Conservation (phyloP, 1,140 invertebrate species). For the Tetranychus cinnabarinus region DNA sequence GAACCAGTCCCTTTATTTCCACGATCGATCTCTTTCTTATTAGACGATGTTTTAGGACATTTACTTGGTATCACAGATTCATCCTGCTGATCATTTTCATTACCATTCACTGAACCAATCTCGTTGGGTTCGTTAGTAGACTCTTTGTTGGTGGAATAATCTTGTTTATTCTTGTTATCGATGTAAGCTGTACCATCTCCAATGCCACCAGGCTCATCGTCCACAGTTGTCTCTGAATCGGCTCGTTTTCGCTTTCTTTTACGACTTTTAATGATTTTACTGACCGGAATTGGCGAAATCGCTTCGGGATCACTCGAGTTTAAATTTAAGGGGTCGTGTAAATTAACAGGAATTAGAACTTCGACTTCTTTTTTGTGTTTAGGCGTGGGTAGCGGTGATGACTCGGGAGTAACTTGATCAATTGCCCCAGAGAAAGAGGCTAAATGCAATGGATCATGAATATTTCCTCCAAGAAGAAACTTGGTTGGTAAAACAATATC, state of each 20-base stretch:
- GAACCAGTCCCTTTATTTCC: background rate
- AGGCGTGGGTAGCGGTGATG: conserved; percentile 64
- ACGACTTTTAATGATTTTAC: background rate
- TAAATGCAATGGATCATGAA: conserved; percentile 77
- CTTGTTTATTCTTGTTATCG: too few relatives aligned
- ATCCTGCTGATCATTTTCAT: background rate
- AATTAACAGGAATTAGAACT: conserved; percentile 75
- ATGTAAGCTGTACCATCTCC: too few relatives aligned
- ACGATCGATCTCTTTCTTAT: background rate
- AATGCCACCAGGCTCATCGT: background rate
- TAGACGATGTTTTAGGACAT: background rate
- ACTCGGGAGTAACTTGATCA: conserved; percentile 64
- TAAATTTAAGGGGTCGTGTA: conserved; percentile 67
- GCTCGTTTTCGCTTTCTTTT: conserved; percentile 19
- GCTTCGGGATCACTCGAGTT: conserved; percentile 43
- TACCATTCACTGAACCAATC: background rate
- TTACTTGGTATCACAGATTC: background rate
- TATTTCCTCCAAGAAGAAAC: conserved; percentile 80
- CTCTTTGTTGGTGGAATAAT: too few relatives aligned
- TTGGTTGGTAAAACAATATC: conserved; percentile 36
- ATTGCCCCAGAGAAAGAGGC: conserved; percentile 63
- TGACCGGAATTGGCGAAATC: conserved; percentile 22
- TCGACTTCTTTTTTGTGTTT: conserved; percentile 55
- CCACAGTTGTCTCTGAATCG: background rate
- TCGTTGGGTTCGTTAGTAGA: too few relatives aligned